These are phyloP conservation scores for Drosophila parabipectinata DNA, from an alignment of 1,140 invertebrate species.

Conservation along the genomic window DNA sequence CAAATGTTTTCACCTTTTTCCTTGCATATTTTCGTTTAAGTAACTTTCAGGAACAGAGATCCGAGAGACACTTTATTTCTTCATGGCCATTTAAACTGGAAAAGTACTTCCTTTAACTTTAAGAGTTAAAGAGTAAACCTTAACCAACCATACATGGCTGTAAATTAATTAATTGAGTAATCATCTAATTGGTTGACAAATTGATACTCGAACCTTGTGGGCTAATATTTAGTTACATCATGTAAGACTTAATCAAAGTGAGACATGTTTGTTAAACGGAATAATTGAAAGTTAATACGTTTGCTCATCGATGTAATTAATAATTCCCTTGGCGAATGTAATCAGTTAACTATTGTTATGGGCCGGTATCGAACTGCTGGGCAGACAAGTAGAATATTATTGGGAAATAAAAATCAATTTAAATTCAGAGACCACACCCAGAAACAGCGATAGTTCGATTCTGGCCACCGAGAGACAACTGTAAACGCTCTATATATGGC, in stretches of 20 bases:
- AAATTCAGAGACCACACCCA: slow-evolving; percentile 43
- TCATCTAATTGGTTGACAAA: slow-evolving; percentile 22
- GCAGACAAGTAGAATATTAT: neutral
- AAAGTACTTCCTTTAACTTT: no score
- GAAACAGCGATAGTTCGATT: slow-evolving; percentile 25
- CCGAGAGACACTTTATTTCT: neutral
- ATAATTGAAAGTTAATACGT: slow-evolving; percentile 1
- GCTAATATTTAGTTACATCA: slow-evolving; percentile 22
- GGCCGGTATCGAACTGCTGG: neutral
- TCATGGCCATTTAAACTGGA: neutral
- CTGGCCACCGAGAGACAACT: slow-evolving; percentile 34
- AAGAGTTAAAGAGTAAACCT: neutral
- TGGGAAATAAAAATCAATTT: slow-evolving; percentile 17
- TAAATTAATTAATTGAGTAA: slow-evolving; percentile 12
- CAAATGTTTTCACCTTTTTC: slow-evolving; percentile 30
- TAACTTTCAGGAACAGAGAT: slow-evolving; percentile 5
- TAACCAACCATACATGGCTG: neutral
- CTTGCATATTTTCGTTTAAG: neutral
- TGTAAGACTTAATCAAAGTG: slow-evolving; percentile 14
- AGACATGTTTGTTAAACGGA: slow-evolving; percentile 4
- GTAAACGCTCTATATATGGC: slow-evolving; percentile 50
- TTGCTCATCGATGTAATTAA: neutral
- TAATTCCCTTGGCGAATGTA: neutral
- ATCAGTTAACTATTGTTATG: slow-evolving; percentile 18
- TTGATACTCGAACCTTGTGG: slow-evolving; percentile 23